phyloP scores from a whole-genome alignment of 2,888 invertebrate species.

The Octonoba sinensis region DNA sequence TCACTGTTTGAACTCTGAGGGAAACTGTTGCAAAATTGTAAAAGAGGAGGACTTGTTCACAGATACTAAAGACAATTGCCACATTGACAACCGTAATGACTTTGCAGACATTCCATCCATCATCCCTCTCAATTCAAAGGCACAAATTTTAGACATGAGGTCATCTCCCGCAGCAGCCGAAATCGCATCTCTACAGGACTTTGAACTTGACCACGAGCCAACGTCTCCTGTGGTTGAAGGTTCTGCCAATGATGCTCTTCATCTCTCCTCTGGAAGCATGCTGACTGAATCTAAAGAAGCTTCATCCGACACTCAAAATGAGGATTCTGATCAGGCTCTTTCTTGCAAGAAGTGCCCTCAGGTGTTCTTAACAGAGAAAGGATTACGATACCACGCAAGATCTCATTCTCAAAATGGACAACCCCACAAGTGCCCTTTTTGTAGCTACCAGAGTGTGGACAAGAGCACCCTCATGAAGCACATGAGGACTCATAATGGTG shows the following conservation, averaged over 20 bases:
- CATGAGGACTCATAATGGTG: constrained; percentile 16
- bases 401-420: not conserved
- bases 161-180: constrained; percentile 7
- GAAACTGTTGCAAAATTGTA: not conserved
- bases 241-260: not conserved
- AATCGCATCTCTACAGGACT: constrained; percentile 1
- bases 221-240: constrained; percentile 8
- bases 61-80: not conserved
- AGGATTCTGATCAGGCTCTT: not conserved
- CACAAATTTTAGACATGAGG: not conserved
- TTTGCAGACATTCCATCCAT: constrained; percentile 32
- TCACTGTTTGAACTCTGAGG: not conserved
- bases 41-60: constrained; percentile 3
- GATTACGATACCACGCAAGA: not conserved
- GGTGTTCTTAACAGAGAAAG: not conserved
- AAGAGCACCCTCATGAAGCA: constrained; percentile 30
- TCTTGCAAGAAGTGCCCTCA: not conserved
- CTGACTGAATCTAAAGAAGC: not conserved
- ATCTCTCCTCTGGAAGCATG: not conserved
- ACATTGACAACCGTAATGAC: constrained; percentile 19
- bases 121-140: constrained; percentile 5
- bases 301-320: not conserved
- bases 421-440: not conserved
- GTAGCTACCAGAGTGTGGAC: constrained; percentile 20
- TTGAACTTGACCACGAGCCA: not conserved